Evolutionary conservation across 2,797 vertebrate species (phyloP), one percentile per base, ranked within the genome.

Genomic region (Karalla daura): DNA sequence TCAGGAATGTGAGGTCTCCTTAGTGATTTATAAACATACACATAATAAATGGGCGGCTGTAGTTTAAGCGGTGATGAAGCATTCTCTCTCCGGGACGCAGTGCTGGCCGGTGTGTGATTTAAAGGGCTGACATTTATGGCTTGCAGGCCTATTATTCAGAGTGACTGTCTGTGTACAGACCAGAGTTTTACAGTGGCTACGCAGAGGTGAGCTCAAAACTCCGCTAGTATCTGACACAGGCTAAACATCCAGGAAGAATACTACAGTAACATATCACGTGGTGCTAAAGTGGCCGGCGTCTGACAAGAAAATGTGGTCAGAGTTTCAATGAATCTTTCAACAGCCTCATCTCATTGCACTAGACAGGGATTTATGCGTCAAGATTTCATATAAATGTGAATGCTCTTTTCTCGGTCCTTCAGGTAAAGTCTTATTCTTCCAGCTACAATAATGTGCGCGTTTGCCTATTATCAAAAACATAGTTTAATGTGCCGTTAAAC

Each of bases 11-110:
- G 74, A 91, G 88, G 93, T 94, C 93, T 93, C 95, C 95, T 92
- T 91, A 82, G 95, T 97, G 96, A 97, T 97, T 96, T 97, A 97
- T 96, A 97, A 98, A 98, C 95, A 98, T 93, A 94, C 95, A 93
- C 93, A 95, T 96, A 96, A 96, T 96, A 96, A 96, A 98, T 95
- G 95, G 91, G 87, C 91, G 92, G 89, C 91, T 94, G 94, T 91
- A 95, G 95, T 96, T 96, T 95, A 95, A 96, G 96, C 94, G 89
- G 94, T 94, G 95, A 94, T 94, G 95, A 94, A 96, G 94, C 94
- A 90, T 95, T 95, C 94, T 95, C 92, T 94, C 91, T 93, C 91
- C 86, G 58, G 91, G 94, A 91, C 87, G 89, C 93, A 52, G 91
- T 86, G 92, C 92, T 92, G 94, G 91, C 87, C 84, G 78, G 79